Base-by-base conservation (phyloP, 2,113 vertebrate genomes). In the Pseudorectes ferrugineus region DNA sequence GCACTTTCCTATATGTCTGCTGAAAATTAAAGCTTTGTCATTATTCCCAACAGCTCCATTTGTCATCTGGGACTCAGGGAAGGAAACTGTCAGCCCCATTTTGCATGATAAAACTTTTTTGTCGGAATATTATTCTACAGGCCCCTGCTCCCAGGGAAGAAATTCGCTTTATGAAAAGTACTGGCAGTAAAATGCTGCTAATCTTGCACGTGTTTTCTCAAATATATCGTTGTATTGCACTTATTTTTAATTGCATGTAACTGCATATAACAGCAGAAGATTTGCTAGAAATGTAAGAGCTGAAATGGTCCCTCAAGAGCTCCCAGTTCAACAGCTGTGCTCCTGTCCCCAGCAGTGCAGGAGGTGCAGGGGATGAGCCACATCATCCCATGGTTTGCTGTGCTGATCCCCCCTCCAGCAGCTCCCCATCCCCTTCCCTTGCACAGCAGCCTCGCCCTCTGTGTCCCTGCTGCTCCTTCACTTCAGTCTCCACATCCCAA, bases 31-130 rank as follows among this genome's bases (percentile, higher is more conserved):
- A 83, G 31, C 62, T 76, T 62, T 23, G 12, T 49, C 42, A 5
- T 62, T n/a, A 66, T 40, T 85, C 62, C 49, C 38, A 67, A 31
- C 74, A 95, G 78, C 62, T 62, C 46, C 62, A 55, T 76, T 92
- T 68, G 31, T 85, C 70, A 88, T 57, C 75, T 35, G 66, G 33
- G 24, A 83, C 59, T 62, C 35, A 36, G n/a, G n/a, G 67, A 82
- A 88, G 71, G 59, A 55, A 67, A 77, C 14, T 4, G 0, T 35
- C 62, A 54, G 71, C 29, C 38, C 14, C 46, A 22, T 82, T 93
- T 88, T 58, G 26, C 14, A 31, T 36, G 65, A 75, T 36, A 17
- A 12, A 76, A 80, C 33, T 29, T 62, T 58, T 89, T 66, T 31
- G 18, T 46, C 14, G 3, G n/a, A 75, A 76, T 63, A 6, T 35